Conservation (phyloP, 2,888 invertebrate genomes). For the Xestobium rufovillosum region DNA sequence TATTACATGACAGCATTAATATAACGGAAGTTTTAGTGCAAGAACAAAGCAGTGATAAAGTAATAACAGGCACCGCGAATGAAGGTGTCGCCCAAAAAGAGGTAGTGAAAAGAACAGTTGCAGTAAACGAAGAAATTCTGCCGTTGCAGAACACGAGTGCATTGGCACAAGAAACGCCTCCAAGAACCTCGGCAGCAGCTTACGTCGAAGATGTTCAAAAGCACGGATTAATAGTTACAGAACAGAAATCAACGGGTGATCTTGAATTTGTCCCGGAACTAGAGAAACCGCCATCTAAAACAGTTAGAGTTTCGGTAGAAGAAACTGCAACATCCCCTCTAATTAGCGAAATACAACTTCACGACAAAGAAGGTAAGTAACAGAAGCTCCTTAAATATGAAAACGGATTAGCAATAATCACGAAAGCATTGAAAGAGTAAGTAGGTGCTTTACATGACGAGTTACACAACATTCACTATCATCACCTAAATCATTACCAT, state of each 20-base stretch:
- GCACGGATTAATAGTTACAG: conserved; percentile 47
- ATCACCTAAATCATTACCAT: not conserved
- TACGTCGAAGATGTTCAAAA: conserved; percentile 25
- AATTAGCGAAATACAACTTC: conserved; percentile 44
- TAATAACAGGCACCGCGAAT: conserved; percentile 41
- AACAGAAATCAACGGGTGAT: conserved; percentile 44
- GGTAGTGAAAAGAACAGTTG: conserved; percentile 42
- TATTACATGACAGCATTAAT: conserved; percentile 28
- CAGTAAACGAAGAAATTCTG: conserved; percentile 40
- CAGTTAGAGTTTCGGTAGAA: conserved; percentile 38
- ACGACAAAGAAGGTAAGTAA: conserved; percentile 47
- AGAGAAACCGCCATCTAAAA: conserved; percentile 42
- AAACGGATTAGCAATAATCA: too few relatives aligned
- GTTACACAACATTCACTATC: too few relatives aligned
- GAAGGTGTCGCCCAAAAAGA: conserved; percentile 43
- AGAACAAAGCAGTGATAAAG: conserved; percentile 39
- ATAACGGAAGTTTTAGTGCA: conserved; percentile 39
- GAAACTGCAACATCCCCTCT: conserved; percentile 40
- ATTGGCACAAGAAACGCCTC: conserved; percentile 24
- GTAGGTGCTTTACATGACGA: too few relatives aligned
- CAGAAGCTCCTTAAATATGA: too few relatives aligned
- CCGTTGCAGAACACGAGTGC: conserved; percentile 34
- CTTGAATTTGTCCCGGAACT: conserved; percentile 42
- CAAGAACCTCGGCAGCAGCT: conserved; percentile 34
- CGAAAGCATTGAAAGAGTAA: too few relatives aligned